Conservation (phyloP, 1,140 invertebrate species). For the Apis florea region DNA sequence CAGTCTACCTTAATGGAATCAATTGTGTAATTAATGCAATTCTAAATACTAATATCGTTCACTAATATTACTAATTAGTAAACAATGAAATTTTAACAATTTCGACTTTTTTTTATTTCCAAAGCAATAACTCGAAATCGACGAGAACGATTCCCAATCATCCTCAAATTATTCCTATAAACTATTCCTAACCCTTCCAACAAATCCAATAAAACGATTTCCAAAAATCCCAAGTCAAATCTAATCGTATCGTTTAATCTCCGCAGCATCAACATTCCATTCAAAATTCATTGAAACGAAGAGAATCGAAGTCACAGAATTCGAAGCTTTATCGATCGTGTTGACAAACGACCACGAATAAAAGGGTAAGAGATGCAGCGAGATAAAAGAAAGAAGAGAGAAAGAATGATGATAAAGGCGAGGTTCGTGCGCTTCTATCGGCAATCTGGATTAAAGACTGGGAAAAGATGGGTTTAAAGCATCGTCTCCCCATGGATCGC, state of each 20-base stretch:
- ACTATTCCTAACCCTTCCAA: not conserved
- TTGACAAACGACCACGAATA: not conserved
- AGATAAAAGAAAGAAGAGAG: not conserved
- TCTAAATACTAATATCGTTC: no score
- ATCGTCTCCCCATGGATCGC: constrained; percentile 46
- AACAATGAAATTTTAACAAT: no score
- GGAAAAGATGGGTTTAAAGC: constrained; percentile 65
- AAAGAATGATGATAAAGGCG: constrained; percentile 48
- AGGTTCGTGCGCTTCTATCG: constrained; percentile 57
- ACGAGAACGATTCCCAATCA: not conserved
- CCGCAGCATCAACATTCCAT: not conserved
- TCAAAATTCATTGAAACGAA: not conserved
- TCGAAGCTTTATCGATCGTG: not conserved
- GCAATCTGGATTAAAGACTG: constrained; percentile 63
- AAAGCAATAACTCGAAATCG: no score
- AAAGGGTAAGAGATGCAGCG: not conserved
- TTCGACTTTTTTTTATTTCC: no score
- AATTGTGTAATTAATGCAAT: no score
- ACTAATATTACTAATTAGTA: no score
- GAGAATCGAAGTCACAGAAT: not conserved
- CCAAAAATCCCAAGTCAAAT: no score
- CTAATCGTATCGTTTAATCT: not conserved
- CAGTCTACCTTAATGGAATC: no score
- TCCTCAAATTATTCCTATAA: not conserved
- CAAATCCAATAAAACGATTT: not conserved